phyloP scores from a whole-genome alignment of 2,888 invertebrate species.

The Oxycera nigricornis region DNA sequence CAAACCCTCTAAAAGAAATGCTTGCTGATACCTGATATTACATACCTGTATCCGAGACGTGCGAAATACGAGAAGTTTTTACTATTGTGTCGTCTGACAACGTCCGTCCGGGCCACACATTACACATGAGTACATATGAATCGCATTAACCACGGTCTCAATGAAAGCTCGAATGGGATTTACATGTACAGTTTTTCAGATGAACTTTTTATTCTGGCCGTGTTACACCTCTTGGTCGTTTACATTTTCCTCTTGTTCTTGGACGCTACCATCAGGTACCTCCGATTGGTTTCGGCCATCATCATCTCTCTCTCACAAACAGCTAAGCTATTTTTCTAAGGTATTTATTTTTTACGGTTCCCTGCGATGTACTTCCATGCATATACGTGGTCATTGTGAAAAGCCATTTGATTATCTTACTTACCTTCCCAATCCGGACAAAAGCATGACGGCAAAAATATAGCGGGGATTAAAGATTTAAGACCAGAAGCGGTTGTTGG shows the following conservation, averaged over 20 bases:
- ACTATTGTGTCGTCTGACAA: neutral
- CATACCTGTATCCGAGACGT: neutral
- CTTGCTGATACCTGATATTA: constrained; percentile 15
- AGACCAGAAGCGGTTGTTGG: neutral
- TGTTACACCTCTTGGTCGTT: neutral
- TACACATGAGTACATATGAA: constrained; percentile 25
- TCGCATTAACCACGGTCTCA: constrained; percentile 6
- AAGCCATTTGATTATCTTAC: neutral
- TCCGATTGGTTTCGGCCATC: no score
- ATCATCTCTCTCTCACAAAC: neutral
- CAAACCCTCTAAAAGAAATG: neutral
- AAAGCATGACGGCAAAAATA: neutral
- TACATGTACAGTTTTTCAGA: constrained; percentile 5
- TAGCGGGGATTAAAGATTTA: constrained; percentile 7
- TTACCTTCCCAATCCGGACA: neutral
- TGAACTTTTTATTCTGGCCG: neutral
- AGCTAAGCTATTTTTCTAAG: neutral
- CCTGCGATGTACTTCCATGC: neutral
- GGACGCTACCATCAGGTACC: constrained; percentile 1
- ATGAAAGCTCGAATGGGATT: constrained; percentile 24
- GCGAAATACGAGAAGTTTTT: constrained; percentile 15
- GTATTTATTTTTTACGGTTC: constrained; percentile 6
- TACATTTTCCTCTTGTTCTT: neutral
- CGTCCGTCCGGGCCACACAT: neutral
- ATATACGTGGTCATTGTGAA: neutral